These are phyloP conservation scores for Arge pagana DNA, from an alignment of 2,888 invertebrate species.

Conservation along the genomic window DNA sequence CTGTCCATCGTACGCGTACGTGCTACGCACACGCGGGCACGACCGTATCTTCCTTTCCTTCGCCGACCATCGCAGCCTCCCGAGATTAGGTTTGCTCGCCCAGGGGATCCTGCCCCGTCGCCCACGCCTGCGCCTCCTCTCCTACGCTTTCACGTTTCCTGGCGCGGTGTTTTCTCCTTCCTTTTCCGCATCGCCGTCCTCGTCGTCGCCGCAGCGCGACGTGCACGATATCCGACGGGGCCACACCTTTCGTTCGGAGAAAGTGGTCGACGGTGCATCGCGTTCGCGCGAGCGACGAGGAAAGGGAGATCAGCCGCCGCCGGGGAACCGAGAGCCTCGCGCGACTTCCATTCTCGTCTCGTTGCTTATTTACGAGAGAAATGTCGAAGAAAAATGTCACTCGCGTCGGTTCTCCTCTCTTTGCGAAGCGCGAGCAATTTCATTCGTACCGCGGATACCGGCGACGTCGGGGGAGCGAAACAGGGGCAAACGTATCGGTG, in stretches of 20 bases:
- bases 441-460: conserved; percentile 31
- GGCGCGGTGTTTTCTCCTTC: conserved; percentile 25
- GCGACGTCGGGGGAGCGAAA: conserved; percentile 26
- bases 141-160: conserved; percentile 20
- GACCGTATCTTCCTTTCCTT: conserved; percentile 6
- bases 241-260: conserved; percentile 19
- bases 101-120: conserved; percentile 2
- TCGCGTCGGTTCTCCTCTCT: conserved; percentile 8
- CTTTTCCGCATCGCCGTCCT: background rate
- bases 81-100: conserved; percentile 10
- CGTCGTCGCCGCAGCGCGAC: too few species aligned
- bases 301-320: background rate
- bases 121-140: conserved; percentile 18
- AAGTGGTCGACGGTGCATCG: too few species aligned
- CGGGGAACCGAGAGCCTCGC: too few species aligned
- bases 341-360: too few species aligned
- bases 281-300: background rate
- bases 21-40: background rate
- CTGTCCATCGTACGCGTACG: background rate
- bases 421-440: conserved; percentile 45
- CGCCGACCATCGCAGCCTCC: conserved; percentile 1
- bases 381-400: conserved; percentile 33
- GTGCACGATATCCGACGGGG: background rate
- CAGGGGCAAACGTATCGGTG: too few species aligned
- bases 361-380: conserved; percentile 44